Base-by-base conservation (phyloP, 2,888 invertebrate genomes). In the Flabesymbios commensalis region DNA sequence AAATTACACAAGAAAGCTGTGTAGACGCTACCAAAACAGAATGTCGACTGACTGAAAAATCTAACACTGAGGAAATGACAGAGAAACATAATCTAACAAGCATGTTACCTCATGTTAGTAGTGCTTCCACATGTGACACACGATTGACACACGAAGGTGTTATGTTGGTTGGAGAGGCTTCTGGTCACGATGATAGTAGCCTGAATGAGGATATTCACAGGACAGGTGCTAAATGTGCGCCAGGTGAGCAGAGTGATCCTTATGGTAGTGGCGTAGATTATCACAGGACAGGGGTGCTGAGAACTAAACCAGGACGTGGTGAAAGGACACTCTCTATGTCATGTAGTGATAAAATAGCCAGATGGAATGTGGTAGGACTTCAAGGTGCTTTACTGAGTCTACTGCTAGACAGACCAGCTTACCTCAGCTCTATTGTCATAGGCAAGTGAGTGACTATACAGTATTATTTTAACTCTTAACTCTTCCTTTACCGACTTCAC, bases 341-440 rank as follows among this genome's bases (percentile, higher is more conserved):
- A 0, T 97, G 96, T 81, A 95, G 94, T 81, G 96, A 97, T 83
- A 97, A 97, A 86, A 84, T 97, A 17, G 88, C 93, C 2, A 89
- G 89, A 74, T 97, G 96, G 96, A 89, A 90, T 76, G 85, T 90
- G 63, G 77, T 93, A 33, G 95, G 96, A 0, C 78, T 93, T 29
- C 94, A 87, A 85, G 95, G 96, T 7, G 49, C 49, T 7, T 22
- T 49, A 31, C 28, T 49, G 14, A 29, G 29, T 32, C 14, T 26
- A 7, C 31, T 26, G 14, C 28, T 49, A 14, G 14, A 7, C 28
- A 10, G 31, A 31, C 49, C 49, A 7, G 7, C 31, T 14, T 49
- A 49, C 31, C 22, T 49, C 7, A 10, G 7, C 14, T 29, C 49
- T 14, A 26, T 49, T 14, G 7, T 45, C 45, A 45, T 14, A 7